phyloP scores from a whole-genome alignment of 35 echinoderm and acorn worm species.

The Ophioderma brevispina region DNA sequence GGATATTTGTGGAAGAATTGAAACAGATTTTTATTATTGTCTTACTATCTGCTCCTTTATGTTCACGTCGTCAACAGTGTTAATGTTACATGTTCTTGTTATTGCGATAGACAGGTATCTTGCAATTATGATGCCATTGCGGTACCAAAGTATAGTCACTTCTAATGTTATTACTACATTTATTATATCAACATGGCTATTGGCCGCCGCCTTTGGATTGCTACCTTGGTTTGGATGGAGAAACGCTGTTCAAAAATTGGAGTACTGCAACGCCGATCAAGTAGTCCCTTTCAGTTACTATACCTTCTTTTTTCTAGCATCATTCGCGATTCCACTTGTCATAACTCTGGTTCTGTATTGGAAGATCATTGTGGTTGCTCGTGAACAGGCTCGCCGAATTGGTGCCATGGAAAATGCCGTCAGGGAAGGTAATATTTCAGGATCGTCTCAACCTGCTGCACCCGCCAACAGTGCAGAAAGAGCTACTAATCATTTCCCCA shows the following conservation, averaged over 20 bases:
- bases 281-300: slow-evolving; percentile 11
- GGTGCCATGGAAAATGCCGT: neutral
- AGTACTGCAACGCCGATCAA: slow-evolving; percentile 27
- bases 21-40: slow-evolving; percentile 18
- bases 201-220: neutral
- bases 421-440: neutral
- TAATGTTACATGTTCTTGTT: slow-evolving; percentile 9
- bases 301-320: neutral
- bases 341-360: neutral
- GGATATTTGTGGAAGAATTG: neutral
- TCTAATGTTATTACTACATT: neutral
- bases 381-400: neutral
- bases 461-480: neutral
- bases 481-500: neutral
- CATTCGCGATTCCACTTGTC: slow-evolving; percentile 1
- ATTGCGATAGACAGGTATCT: slow-evolving; percentile 3
- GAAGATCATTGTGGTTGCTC: slow-evolving; percentile 6
- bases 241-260: neutral
- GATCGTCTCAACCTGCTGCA: neutral
- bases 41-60: neutral
- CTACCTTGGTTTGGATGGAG: slow-evolving; percentile 14
- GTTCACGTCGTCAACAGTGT: neutral
- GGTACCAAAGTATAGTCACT: slow-evolving; percentile 3
- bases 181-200: neutral
- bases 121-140: slow-evolving; percentile 10